Evolutionary conservation across 2,797 vertebrate genomes (phyloP).

Genomic region (Pteronotus mesoamericanus): DNA sequence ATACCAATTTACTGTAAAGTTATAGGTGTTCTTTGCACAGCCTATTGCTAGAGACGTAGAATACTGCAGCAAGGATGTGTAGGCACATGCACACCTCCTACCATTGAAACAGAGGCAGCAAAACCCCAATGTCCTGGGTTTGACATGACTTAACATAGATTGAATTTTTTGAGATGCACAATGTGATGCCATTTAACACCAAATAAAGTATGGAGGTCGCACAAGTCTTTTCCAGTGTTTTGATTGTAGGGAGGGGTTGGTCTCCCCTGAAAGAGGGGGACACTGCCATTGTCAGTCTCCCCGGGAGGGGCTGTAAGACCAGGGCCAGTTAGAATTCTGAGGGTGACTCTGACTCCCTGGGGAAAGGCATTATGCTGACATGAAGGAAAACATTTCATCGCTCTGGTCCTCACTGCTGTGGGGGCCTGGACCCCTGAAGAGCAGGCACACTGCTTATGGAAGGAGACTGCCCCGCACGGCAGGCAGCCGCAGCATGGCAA

Average conservation of each 20-base stretch:
- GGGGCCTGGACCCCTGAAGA: background rate
- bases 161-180: background rate
- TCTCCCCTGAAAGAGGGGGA: background rate
- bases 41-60: background rate
- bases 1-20: background rate
- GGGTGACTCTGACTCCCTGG: background rate
- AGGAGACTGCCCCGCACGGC: background rate
- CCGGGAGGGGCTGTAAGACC: background rate
- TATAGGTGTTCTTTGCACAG: background rate
- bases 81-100: background rate
- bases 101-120: background rate
- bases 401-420: background rate
- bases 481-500: too few species aligned
- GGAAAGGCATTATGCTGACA: background rate
- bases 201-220: background rate
- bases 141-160: background rate
- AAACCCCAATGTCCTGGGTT: background rate
- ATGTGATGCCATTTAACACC: background rate
- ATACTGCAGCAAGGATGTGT: background rate
- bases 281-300: background rate
- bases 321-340: background rate
- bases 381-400: background rate
- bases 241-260: background rate
- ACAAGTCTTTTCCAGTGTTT: background rate
- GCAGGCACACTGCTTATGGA: background rate